Conservation (phyloP, 2,113 vertebrate genomes). For the Aspidoscelis tigris region DNA sequence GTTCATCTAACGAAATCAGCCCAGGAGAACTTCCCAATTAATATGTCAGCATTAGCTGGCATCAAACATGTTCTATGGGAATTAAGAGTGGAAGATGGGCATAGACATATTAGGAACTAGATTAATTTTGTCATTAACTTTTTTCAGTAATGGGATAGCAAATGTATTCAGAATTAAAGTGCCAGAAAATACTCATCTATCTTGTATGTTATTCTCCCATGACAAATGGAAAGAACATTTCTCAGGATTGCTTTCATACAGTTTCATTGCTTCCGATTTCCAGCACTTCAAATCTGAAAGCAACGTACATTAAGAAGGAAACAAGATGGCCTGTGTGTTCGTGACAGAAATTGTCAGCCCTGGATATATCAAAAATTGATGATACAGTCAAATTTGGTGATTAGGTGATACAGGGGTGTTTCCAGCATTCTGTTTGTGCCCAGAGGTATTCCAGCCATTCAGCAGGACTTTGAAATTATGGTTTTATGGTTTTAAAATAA, state of each 20-base stretch:
- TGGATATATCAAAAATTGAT: not conserved
- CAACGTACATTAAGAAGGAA: not conserved
- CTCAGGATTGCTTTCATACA: not conserved
- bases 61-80: slow-evolving; percentile 19
- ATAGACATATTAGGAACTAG: slow-evolving; percentile 24
- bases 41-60: slow-evolving; percentile 27
- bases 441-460: no score
- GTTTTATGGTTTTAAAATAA: no score
- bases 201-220: slow-evolving; percentile 3
- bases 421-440: no score
- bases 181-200: slow-evolving; percentile 12
- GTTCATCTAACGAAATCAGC: slow-evolving; percentile 2
- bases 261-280: not conserved
- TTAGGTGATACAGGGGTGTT: no score
- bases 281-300: not conserved
- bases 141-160: slow-evolving; percentile 22
- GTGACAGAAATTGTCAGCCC: not conserved
- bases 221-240: slow-evolving; percentile 16
- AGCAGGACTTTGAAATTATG: no score
- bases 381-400: no score
- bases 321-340: not conserved
- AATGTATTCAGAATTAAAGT: slow-evolving; percentile 32
- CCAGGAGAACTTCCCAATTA: slow-evolving; percentile 29
- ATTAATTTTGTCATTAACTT: slow-evolving; percentile 33
- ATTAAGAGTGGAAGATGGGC: slow-evolving; percentile 26